phyloP scores from a whole-genome alignment of 2,888 invertebrate genomes.

The Rhamnusium bicolor region DNA sequence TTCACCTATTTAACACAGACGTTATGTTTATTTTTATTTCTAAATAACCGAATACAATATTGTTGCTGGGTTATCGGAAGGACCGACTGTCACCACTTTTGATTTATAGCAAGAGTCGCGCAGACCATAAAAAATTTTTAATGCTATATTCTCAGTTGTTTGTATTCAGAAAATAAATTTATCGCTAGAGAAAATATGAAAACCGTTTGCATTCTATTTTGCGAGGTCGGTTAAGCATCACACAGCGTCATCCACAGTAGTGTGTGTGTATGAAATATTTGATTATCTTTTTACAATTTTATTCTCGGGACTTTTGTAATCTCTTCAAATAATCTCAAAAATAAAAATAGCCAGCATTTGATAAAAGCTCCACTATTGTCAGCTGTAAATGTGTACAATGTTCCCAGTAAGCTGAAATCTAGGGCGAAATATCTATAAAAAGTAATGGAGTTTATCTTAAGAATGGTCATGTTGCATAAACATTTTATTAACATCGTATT shows the following conservation, averaged over 20 bases:
- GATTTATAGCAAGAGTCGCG: conserved; percentile 54
- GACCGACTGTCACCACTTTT: conserved; percentile 54
- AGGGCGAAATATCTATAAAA: background rate
- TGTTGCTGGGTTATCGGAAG: conserved; percentile 50
- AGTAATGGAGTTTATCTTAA: conserved; percentile 19
- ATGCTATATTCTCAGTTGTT: conserved; percentile 58
- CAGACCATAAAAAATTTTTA: conserved; percentile 58
- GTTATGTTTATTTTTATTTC: conserved; percentile 41
- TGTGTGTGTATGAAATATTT: conserved; percentile 52
- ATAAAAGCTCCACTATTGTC: background rate
- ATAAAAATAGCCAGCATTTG: conserved; percentile 19
- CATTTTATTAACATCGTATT: background rate
- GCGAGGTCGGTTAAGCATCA: conserved; percentile 49
- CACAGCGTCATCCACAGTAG: conserved; percentile 52
- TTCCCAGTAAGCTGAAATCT: background rate
- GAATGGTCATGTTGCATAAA: conserved; percentile 6
- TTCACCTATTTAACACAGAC: conserved; percentile 6
- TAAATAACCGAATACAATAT: conserved; percentile 46
- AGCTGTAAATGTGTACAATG: conserved; percentile 3
- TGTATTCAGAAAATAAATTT: conserved; percentile 60
- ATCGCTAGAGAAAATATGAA: conserved; percentile 55
- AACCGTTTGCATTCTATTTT: conserved; percentile 57
- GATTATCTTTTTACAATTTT: conserved; percentile 45
- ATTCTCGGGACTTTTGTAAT: conserved; percentile 39
- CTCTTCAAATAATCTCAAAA: conserved; percentile 34